A percentile compares a stretch with the other conserved stretches of the same genome.
phyloP scores from a whole-genome alignment of 2,797 vertebrate genomes.

The Hippocampus kuda region DNA sequence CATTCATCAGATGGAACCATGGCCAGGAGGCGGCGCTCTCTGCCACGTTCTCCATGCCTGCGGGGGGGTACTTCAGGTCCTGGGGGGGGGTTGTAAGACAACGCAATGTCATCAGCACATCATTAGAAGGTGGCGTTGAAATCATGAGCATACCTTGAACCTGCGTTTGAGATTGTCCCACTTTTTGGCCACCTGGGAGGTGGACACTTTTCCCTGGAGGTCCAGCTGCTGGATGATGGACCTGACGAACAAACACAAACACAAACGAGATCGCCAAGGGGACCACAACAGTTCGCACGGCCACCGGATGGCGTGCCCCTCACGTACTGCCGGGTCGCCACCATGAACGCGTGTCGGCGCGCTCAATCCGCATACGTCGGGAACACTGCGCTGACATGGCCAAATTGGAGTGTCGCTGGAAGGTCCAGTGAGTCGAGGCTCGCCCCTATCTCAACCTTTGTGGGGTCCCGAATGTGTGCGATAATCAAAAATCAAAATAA shows the following conservation, averaged over 20 bases:
- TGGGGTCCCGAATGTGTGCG: too few species aligned
- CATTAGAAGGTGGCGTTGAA: background rate
- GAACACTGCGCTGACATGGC: too few species aligned
- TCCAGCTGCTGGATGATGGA: slow-evolving; percentile 60
- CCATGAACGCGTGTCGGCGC: too few species aligned
- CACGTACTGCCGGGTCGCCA: too few species aligned
- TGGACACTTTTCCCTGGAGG: slow-evolving; percentile 56
- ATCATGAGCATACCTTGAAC: slow-evolving; percentile 49
- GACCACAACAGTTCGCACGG: too few species aligned
- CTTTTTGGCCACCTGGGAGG: slow-evolving; percentile 63
- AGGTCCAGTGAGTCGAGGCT: too few species aligned
- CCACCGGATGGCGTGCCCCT: too few species aligned
- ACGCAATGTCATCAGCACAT: background rate
- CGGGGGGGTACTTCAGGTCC: slow-evolving; percentile 63
- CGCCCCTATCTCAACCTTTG: too few species aligned
- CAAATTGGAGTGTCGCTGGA: too few species aligned
- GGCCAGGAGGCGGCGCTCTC: slow-evolving; percentile 61
- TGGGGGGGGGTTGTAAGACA: slow-evolving; percentile 9
- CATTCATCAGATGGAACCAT: slow-evolving; percentile 66
- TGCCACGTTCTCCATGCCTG: slow-evolving; percentile 48
- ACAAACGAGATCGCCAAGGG: background rate
- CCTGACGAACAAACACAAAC: slow-evolving; percentile 24
- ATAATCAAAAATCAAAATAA: too few species aligned
- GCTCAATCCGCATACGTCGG: too few species aligned
- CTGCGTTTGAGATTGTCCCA: slow-evolving; percentile 66